These are phyloP conservation scores for Nothoprocta perdicaria DNA, from an alignment of 2,113 vertebrate species.

Conservation along the genomic window DNA sequence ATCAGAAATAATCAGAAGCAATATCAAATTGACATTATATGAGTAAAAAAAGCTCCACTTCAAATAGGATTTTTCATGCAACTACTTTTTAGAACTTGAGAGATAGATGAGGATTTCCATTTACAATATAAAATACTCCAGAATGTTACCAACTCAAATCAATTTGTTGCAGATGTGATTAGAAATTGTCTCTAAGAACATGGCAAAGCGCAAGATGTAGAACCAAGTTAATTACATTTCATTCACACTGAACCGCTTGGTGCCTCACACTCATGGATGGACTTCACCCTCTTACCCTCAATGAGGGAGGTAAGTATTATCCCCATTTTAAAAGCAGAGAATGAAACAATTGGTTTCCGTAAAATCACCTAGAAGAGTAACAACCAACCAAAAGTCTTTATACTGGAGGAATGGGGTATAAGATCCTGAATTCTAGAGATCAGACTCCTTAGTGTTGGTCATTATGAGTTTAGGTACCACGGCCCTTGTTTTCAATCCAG, in stretches of 20 bases:
- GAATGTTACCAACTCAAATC: constrained; percentile 28
- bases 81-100: constrained; percentile 31
- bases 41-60: constrained; percentile 44
- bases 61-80: constrained; percentile 62
- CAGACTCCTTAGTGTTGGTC: neutral
- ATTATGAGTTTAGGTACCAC: neutral
- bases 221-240: neutral
- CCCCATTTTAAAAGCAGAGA: neutral
- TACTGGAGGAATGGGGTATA: neutral
- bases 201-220: neutral
- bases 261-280: neutral
- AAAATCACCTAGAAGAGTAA: neutral
- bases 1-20: constrained; percentile 59
- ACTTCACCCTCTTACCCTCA: neutral
- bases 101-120: constrained; percentile 37
- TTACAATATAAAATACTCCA: constrained; percentile 35
- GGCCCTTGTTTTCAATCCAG: neutral
- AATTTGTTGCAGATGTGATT: constrained; percentile 41
- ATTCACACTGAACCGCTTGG: neutral
- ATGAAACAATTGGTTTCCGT: neutral
- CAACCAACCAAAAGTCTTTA: neutral
- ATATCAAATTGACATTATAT: constrained; percentile 34
- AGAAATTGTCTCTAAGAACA: constrained; percentile 43
- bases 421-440: neutral
- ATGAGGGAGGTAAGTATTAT: neutral